phyloP scores from a whole-genome alignment of 1,140 invertebrate genomes.

The Drosophila tropicalis region DNA sequence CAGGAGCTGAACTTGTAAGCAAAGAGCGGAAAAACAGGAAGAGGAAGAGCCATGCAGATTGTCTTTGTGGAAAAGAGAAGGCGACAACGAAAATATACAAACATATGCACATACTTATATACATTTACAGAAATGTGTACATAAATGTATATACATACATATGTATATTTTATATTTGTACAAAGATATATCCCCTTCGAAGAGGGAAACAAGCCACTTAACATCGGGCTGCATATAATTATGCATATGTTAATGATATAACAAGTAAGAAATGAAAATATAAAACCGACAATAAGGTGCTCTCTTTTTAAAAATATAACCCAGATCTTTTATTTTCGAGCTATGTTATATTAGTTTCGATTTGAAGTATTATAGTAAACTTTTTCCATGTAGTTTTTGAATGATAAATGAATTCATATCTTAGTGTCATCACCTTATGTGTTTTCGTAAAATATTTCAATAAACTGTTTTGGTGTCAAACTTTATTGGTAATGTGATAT shows the following conservation, averaged over 20 bases:
- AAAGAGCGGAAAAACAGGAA: conserved; percentile 55
- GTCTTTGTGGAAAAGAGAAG: conserved; percentile 51
- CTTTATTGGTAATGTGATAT: not conserved
- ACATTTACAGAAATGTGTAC: not conserved
- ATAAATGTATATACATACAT: not conserved
- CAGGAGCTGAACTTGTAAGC: conserved; percentile 67
- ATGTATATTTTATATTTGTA: too few species aligned
- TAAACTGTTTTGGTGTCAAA: not conserved
- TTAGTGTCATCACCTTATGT: too few species aligned
- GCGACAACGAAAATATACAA: conserved; percentile 8
- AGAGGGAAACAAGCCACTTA: conserved; percentile 40
- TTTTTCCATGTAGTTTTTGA: too few species aligned
- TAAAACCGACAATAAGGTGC: not conserved
- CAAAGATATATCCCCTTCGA: not conserved
- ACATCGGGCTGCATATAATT: conserved; percentile 60
- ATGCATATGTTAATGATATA: conserved; percentile 56
- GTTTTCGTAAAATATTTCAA: too few species aligned
- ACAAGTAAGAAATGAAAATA: conserved; percentile 26
- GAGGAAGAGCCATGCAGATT: conserved; percentile 58
- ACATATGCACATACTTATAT: conserved; percentile 15
- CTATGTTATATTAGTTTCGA: too few species aligned
- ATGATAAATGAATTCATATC: too few species aligned
- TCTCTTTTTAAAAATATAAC: not conserved
- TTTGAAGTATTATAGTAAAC: too few species aligned
- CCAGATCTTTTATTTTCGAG: too few species aligned